Evolutionary conservation across 2,797 vertebrate species (phyloP), one percentile per base, ranked within the genome.

Genomic region (Streptopelia turtur): DNA sequence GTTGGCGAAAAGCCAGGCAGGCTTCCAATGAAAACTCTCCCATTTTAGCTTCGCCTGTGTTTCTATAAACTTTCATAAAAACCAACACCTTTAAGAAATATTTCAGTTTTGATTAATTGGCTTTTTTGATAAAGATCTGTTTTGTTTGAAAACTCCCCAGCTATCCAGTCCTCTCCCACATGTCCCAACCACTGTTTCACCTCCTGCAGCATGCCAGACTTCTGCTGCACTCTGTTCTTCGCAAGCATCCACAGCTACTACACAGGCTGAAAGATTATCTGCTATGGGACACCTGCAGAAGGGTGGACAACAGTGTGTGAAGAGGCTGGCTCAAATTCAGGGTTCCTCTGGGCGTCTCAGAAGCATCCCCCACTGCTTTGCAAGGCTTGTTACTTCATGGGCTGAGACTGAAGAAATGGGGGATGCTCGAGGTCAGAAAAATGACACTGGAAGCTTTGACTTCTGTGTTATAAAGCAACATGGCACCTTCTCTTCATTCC

Each of bases 11-110:
- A 89, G 84, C 95, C 96, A 97, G 91, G 39, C 72, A 93, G 68
- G 79, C 92, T 92, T 96, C 96, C 96, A 97, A 94, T 56, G 69
- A 95, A 97, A 97, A 97, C 92, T 95, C 45, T 93, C 94, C 94
- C 92, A 92, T 96, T 95, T 96, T 83, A 96, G 94, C 94, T 91
- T 83, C 89, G 94, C 92, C 93, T 94, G 77, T 86, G 94, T 95
- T 97, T 92, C 94, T 95, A 28, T 92, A 79, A 96, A 96, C 94
- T 95, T 96, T 65, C 80, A 95, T 81, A 87, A 95, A 96, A 96
- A 80, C 37, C 84, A 91, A 78, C 92, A 96, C 94, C 94, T 97
- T 96, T 75, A 92, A 95, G 84, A 96, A 94, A 96, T 96, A 91
- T 88, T 97, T 95, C 87, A 95, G 89, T 83, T 88, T 95, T 93